Base-by-base conservation (phyloP, 2,113 vertebrate genomes). In the Hippocampus mohnikei region DNA sequence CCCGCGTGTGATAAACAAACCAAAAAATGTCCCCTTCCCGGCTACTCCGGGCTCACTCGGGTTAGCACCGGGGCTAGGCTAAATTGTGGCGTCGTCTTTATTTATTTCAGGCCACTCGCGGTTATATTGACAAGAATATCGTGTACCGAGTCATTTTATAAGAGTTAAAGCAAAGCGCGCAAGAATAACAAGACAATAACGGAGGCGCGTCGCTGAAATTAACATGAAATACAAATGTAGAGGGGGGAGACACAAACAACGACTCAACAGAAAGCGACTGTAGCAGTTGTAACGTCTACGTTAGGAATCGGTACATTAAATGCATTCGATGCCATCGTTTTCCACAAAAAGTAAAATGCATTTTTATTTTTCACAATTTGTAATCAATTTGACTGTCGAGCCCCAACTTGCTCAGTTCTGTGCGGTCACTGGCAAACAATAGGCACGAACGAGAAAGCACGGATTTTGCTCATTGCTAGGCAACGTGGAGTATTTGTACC, bases 81-180 rank as follows among this genome's bases (percentile, higher is more conserved):
- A 77, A 88, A 82, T 88, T 90, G 86, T 90, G 88, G 89, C 89
- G 89, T 90, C 88, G 86, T 89, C 81, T 46, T 78, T 82, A 82
- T 87, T 89, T 69, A 23, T 25, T 74, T 67, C 65, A 80, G 29
- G 27, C 18, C 62, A 67, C 18, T 65, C 62, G 58, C 15, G 27
- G 27, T 48, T 18, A 41, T 12, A 29, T 56, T 46, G 2, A 29
- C 18, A 7, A 0, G 20, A 29, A 42, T 27, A 25, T 65, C 41
- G 15, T 29, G 33, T 37, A 37, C 5, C 2, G 12, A 65, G 4
- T 5, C 37, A 25, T 46, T 16, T 64, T 23, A 33, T 18, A 58
- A 5, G 18, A 48, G 55, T 27, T 37, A 5, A 33, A 9, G 6
- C 27, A 60, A 60, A 29, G 15, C 58, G 6, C 7, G 27, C 5